phyloP scores from a whole-genome alignment of 1,140 invertebrate genomes.

The Zaprionus nigranus region DNA sequence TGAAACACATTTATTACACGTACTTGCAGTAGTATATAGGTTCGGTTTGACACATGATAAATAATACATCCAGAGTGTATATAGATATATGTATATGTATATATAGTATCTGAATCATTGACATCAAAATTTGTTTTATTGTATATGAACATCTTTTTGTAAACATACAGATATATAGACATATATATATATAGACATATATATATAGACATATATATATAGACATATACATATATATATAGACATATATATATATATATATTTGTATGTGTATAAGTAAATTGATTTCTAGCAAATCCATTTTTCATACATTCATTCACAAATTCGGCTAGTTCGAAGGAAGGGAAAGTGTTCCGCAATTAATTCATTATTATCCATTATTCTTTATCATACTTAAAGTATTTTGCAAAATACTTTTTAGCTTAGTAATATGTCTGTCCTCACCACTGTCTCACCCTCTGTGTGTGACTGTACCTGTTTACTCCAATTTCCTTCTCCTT shows the following conservation, averaged over 20 bases:
- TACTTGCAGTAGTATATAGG: conserved; percentile 28
- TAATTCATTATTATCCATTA: not conserved
- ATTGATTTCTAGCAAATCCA: conserved; percentile 2
- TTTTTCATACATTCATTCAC: not conserved
- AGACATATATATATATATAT: not conserved
- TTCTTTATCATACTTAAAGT: not conserved
- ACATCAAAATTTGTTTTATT: conserved; percentile 3
- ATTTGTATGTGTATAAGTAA: conserved; percentile 12
- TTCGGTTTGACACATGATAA: conserved; percentile 27
- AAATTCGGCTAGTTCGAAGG: conserved; percentile 4
- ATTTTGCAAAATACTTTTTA: conserved; percentile 24
- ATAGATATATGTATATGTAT: not conserved
- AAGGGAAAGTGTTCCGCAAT: not conserved
- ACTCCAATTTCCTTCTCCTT: conserved; percentile 1
- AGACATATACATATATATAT: not conserved
- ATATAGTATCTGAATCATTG: conserved; percentile 7
- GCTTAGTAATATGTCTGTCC: conserved; percentile 14
- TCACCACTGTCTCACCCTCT: not conserved
- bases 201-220: not conserved
- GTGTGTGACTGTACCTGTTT: conserved; percentile 34
- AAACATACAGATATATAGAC: not conserved
- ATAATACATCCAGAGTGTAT: conserved; percentile 5
- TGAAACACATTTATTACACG: conserved; percentile 53
- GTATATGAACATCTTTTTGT: conserved; percentile 2
- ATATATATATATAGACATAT: not conserved